Conservation (phyloP, 2,888 invertebrate species). For the Drosophila peninsularis region DNA sequence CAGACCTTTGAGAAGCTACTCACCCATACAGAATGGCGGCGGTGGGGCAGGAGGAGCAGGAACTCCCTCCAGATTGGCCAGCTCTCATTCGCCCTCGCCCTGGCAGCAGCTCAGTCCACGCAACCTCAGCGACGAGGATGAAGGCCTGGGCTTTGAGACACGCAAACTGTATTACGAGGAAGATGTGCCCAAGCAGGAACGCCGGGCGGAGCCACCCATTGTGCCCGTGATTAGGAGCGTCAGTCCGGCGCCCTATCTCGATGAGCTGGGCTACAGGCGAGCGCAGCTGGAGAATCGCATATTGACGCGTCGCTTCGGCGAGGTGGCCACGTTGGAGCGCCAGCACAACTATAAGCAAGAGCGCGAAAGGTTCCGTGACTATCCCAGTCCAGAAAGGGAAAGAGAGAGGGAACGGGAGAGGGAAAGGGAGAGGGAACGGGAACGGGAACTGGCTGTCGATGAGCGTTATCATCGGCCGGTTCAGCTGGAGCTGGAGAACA, state of each 20-base stretch:
- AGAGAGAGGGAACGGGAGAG: not conserved
- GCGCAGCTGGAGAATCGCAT: slow-evolving; percentile 91
- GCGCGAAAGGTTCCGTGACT: slow-evolving; percentile 55
- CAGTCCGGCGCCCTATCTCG: slow-evolving; percentile 85
- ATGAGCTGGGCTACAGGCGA: slow-evolving; percentile 88
- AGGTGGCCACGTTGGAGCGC: slow-evolving; percentile 83
- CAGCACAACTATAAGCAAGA: slow-evolving; percentile 80
- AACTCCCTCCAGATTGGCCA: slow-evolving; percentile 69
- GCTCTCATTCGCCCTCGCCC: slow-evolving; percentile 82
- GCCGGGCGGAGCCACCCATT: slow-evolving; percentile 86
- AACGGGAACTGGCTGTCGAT: slow-evolving; percentile 37
- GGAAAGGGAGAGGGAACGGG: slow-evolving; percentile 16
- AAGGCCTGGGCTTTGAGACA: slow-evolving; percentile 90
- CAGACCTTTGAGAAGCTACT: slow-evolving; percentile 58
- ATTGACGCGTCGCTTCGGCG: slow-evolving; percentile 86
- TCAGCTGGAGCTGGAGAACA: slow-evolving; percentile 66
- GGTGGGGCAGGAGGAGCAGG: slow-evolving; percentile 72
- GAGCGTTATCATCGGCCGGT: slow-evolving; percentile 65
- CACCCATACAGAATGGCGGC: slow-evolving; percentile 46
- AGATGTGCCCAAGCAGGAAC: slow-evolving; percentile 51
- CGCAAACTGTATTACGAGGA: slow-evolving; percentile 85
- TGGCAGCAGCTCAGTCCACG: slow-evolving; percentile 84
- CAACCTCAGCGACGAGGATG: slow-evolving; percentile 90
- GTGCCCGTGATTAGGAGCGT: slow-evolving; percentile 87
- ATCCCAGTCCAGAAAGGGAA: slow-evolving; percentile 44